A percentile compares a stretch with the other conserved stretches of the same genome.
phyloP scores from a whole-genome alignment of 2,797 vertebrate genomes.

The Masticophis lateralis region DNA sequence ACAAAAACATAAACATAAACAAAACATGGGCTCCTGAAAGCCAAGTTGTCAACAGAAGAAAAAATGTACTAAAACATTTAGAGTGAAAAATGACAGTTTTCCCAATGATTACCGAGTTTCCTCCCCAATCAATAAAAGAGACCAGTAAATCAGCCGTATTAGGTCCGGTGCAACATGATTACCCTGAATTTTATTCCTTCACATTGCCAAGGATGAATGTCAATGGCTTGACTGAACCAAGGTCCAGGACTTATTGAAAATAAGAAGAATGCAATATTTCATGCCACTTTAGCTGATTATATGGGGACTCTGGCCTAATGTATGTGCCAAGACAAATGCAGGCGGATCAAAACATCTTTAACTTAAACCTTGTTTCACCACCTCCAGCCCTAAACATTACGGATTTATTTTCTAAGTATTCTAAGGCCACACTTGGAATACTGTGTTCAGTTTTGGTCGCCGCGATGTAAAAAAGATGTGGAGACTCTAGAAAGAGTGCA shows the following conservation, averaged over 20 bases:
- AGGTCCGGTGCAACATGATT: not conserved
- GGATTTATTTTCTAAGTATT: not conserved
- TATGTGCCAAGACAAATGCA: constrained; percentile 26
- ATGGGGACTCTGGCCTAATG: not conserved
- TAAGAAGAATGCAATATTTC: not conserved
- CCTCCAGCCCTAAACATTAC: not conserved
- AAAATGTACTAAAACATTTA: too few relatives aligned
- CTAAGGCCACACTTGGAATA: too few relatives aligned
- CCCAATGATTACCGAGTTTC: not conserved
- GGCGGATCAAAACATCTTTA: constrained; percentile 34
- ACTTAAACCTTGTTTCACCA: constrained; percentile 10
- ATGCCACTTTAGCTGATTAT: not conserved
- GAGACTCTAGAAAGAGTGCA: too few relatives aligned
- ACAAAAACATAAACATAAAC: not conserved
- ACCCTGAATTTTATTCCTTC: not conserved
- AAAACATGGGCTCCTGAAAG: not conserved
- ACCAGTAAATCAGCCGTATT: not conserved
- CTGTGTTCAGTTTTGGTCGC: too few relatives aligned
- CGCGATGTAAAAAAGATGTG: too few relatives aligned
- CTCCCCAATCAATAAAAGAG: constrained; percentile 10
- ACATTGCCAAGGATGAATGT: not conserved
- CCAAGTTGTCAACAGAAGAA: not conserved
- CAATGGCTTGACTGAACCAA: not conserved
- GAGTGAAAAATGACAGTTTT: constrained; percentile 2
- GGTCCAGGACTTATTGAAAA: constrained; percentile 22